Percentiles rank a stretch among this genome's conserved stretches.
phyloP scores from a whole-genome alignment of 2,113 vertebrate genomes.

The Myanophis thanlyinensis region DNA sequence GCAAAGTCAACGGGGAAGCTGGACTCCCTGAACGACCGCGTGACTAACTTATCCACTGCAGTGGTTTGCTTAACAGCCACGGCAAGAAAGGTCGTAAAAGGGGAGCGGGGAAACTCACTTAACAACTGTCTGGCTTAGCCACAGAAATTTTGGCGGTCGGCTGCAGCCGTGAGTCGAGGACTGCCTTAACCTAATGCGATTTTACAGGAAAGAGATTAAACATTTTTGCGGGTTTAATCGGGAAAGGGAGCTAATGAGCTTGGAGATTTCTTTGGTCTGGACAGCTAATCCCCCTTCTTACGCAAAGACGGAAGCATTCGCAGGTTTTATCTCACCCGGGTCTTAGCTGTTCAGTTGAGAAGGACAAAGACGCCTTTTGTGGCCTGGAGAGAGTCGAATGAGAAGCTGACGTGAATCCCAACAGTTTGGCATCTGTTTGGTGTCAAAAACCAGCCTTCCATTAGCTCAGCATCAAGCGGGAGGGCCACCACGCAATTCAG shows the following conservation, averaged over 20 bases:
- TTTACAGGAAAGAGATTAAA: not conserved
- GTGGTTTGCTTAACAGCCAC: too few species aligned
- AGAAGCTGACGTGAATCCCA: accelerated
- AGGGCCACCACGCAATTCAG: accelerated
- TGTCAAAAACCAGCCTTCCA: not conserved
- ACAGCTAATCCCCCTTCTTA: not conserved
- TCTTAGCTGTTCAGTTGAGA: not conserved
- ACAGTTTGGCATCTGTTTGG: accelerated
- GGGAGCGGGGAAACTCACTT: too few species aligned
- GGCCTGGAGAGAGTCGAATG: not conserved
- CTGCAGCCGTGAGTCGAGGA: not conserved
- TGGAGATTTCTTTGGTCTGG: accelerated
- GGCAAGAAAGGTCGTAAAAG: too few species aligned
- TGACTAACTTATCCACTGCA: too few species aligned
- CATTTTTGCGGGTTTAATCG: not conserved
- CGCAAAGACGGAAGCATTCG: accelerated
- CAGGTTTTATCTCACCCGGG: not conserved
- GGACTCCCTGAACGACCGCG: too few species aligned
- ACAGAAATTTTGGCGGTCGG: too few species aligned
- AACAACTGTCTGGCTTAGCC: too few species aligned
- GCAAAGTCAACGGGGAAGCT: too few species aligned
- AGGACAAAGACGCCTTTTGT: not conserved
- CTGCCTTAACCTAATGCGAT: accelerated
- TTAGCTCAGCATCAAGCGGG: accelerated
- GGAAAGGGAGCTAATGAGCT: not conserved